A percentile compares a stretch with the other conserved stretches of the same genome.
Evolutionary conservation across 2,888 invertebrate species (phyloP).

Genomic region (Chrysolina americana): DNA sequence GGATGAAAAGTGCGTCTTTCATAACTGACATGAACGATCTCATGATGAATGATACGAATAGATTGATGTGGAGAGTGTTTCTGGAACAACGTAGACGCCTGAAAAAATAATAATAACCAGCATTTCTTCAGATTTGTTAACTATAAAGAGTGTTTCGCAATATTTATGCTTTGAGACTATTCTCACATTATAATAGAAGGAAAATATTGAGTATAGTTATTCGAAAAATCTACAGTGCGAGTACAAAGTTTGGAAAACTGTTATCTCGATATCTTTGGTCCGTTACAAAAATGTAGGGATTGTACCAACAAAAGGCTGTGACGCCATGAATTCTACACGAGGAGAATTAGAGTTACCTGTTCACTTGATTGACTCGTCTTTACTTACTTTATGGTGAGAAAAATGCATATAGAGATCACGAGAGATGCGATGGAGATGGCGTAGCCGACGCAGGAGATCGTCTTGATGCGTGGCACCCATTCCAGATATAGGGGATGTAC

Average conservation of each 20-base stretch:
- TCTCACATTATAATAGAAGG: too few relatives aligned
- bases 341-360: too few relatives aligned
- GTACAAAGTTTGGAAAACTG: too few relatives aligned
- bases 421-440: slow-evolving; percentile 71
- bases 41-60: slow-evolving; percentile 78
- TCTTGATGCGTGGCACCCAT: slow-evolving; percentile 72
- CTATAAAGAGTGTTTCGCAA: background rate
- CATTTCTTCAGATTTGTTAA: background rate
- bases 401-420: slow-evolving; percentile 71
- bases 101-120: slow-evolving; percentile 53
- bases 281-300: too few relatives aligned
- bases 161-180: too few relatives aligned
- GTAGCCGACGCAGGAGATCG: slow-evolving; percentile 72
- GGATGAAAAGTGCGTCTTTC: slow-evolving; percentile 73
- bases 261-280: too few relatives aligned
- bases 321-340: too few relatives aligned
- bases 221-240: too few relatives aligned
- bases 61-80: slow-evolving; percentile 78
- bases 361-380: too few relatives aligned
- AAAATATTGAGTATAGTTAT: too few relatives aligned
- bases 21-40: slow-evolving; percentile 74
- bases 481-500: slow-evolving; percentile 60
- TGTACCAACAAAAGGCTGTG: too few relatives aligned
- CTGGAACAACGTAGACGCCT: slow-evolving; percentile 78
- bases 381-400: slow-evolving; percentile 71